Base-by-base conservation (phyloP, 1,140 invertebrate genomes). In the Apis laboriosa region DNA sequence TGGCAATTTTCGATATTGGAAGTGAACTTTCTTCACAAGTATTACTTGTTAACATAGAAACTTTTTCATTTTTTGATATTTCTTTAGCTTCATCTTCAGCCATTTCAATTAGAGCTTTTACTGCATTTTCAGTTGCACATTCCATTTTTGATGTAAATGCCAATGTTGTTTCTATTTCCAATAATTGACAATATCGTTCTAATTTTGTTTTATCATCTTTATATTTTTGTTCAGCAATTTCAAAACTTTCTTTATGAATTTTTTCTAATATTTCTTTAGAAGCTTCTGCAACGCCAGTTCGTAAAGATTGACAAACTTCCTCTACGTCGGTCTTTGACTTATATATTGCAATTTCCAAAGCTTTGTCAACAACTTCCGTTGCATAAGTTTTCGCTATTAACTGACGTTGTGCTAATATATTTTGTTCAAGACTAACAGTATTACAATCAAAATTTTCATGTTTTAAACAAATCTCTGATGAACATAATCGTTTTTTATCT, bases 281-380 rank as follows among this genome's bases (percentile, higher is more conserved):
- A 0, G 94, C 92, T 9, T 93, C 90, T 5, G 91, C 77, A 8
- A 94, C 93, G 0, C 91, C 94, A 19, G 85, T 88, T 9, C 93
- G 84, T 11, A 94, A 55, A 0, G 93, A 94, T 51, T 93, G 91
- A 67, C 94, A 94, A 0, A 94, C 92, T 73, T 94, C 93, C 11
- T 94, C 92, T 1, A 94, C 93, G 63, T 94, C 94, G 9, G 93
- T 93, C 75, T 94, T 94, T 15, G 94, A 94, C 71, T 94, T 94
- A 68, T 94, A 94, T 67, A 94, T 93, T 1, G 94, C 94, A 51
- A 94, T 92, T 61, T 94, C 94, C 12, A 94, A 83, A 2, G 94
- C 94, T 49, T 93, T 93, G 58, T 94, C 94, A 8, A 94, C 94
- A 7, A 94, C 94, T 67, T 94, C 91, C 1, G 91, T 93, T 0